phyloP scores from a whole-genome alignment of 2,797 vertebrate species.

The Bothrops alternatus region DNA sequence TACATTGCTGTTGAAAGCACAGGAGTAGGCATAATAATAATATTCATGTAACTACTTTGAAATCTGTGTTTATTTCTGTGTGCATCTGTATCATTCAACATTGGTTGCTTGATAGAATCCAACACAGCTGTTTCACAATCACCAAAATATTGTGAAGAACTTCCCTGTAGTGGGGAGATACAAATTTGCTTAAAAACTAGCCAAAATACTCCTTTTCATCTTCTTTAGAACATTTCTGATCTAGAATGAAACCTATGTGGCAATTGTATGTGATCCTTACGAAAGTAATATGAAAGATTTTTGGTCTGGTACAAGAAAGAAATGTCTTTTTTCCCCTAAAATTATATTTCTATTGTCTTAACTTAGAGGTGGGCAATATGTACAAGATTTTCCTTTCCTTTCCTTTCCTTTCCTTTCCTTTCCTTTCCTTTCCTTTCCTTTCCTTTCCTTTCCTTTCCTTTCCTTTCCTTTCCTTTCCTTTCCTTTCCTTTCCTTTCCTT shows the following conservation, averaged over 20 bases:
- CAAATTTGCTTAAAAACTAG: background rate
- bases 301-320: background rate
- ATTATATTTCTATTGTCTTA: background rate
- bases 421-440: no score
- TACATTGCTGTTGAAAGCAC: background rate
- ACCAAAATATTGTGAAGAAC: background rate
- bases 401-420: no score
- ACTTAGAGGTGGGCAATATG: background rate
- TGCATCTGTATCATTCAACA: slow-evolving; percentile 2
- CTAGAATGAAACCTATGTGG: background rate
- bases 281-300: fast-evolving
- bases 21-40: background rate
- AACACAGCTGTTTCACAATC: fast-evolving
- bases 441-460: no score
- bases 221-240: slow-evolving; percentile 2
- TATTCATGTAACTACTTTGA: background rate
- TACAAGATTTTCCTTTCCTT: background rate
- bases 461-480: no score
- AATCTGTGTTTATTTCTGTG: background rate
- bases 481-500: no score
- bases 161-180: background rate
- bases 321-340: background rate
- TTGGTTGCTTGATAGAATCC: background rate
- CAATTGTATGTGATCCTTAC: background rate
- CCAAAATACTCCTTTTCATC: background rate